These are phyloP conservation scores for Coecobrya sp. DNA, from an alignment of 2,888 invertebrate species.

Conservation along the genomic window DNA sequence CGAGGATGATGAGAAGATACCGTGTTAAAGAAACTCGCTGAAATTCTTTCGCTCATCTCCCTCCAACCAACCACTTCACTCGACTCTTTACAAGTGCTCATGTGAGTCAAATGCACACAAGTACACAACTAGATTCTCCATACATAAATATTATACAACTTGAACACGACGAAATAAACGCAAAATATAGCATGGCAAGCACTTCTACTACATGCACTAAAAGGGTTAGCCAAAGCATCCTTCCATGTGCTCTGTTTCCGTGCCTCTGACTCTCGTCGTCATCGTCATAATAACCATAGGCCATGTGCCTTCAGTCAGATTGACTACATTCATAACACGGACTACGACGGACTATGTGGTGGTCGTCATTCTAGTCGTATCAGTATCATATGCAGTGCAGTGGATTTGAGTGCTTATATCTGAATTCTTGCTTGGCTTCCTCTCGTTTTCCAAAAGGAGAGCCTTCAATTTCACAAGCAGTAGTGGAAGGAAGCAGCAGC, in stretches of 20 bases:
- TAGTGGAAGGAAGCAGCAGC: constrained; percentile 32
- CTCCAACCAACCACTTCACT: constrained; percentile 47
- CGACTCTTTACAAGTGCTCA: constrained; percentile 38
- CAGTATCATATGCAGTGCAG: constrained; percentile 2
- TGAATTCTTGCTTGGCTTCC: constrained; percentile 42
- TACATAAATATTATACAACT: constrained; percentile 45
- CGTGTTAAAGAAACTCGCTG: constrained; percentile 54
- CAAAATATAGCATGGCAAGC: neutral
- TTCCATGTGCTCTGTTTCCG: constrained; percentile 45
- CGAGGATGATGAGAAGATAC: constrained; percentile 32
- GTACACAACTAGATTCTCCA: neutral
- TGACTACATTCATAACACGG: neutral
- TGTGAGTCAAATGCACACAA: constrained; percentile 25
- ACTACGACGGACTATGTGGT: constrained; percentile 3
- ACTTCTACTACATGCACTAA: neutral
- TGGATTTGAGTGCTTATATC: constrained; percentile 39
- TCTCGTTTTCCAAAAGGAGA: constrained; percentile 22
- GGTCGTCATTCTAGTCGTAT: constrained; percentile 4
- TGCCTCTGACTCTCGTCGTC: neutral
- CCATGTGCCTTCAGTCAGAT: constrained; percentile 55
- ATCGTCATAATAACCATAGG: constrained; percentile 44
- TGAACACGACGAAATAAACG: constrained; percentile 6
- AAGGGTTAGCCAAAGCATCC: constrained; percentile 13
- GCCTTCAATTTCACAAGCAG: constrained; percentile 43
- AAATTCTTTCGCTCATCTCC: constrained; percentile 56